Evolutionary conservation across 2,113 vertebrate species (phyloP).

Genomic region (Antigone vipio): DNA sequence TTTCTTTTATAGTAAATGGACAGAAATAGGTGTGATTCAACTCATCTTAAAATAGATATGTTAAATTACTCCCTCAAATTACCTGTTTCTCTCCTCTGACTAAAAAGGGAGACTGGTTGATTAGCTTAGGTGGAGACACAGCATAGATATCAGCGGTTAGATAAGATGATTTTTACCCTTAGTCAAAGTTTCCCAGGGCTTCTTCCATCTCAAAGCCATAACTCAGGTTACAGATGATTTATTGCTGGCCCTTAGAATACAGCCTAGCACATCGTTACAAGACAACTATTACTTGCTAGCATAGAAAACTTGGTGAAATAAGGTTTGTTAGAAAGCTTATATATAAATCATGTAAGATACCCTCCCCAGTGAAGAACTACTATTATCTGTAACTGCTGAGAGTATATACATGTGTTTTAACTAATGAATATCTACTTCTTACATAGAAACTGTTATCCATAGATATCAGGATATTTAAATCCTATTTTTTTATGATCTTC

Average conservation of each 20-base stretch:
- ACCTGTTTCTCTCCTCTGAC: constrained; percentile 14
- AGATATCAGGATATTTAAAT: neutral
- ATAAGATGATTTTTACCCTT: neutral
- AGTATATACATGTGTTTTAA: neutral
- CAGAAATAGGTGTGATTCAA: constrained; percentile 14
- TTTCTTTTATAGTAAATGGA: neutral
- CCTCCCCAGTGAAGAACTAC: neutral
- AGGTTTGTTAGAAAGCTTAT: neutral
- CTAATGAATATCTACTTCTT: neutral
- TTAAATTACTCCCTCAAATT: constrained; percentile 31
- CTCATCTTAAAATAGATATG: constrained; percentile 1
- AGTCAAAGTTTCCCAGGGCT: neutral
- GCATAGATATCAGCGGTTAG: neutral
- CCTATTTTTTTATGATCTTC: neutral
- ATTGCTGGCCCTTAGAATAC: neutral
- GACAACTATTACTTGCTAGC: neutral
- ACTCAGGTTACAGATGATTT: neutral
- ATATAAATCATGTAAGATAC: neutral
- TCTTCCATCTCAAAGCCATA: neutral
- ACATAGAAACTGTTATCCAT: neutral
- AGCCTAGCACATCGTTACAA: neutral
- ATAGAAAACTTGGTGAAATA: neutral
- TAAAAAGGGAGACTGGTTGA: neutral
- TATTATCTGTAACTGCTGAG: neutral
- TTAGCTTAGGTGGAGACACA: neutral